A percentile compares a stretch with the other conserved stretches of the same genome.
phyloP scores from a whole-genome alignment of 2,113 vertebrate species.

The Bothrops jararaca region DNA sequence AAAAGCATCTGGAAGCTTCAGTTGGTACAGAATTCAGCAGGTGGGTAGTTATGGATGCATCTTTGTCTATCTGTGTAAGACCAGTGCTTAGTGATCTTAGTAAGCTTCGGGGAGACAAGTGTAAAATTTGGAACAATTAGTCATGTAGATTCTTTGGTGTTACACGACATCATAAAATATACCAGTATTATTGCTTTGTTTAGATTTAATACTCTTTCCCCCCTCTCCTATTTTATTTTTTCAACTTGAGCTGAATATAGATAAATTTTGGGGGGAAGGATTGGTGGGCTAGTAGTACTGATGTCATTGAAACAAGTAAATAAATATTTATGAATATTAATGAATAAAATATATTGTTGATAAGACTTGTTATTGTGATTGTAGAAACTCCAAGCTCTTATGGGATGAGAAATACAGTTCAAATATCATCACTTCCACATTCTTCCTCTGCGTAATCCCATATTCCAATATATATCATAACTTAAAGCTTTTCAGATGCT shows the following conservation, averaged over 20 bases:
- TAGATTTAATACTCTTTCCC: neutral
- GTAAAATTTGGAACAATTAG: neutral
- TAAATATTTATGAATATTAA: neutral
- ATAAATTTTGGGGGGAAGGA: neutral
- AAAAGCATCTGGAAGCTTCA: neutral
- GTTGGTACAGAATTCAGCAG: neutral
- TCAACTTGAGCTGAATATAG: neutral
- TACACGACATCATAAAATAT: neutral
- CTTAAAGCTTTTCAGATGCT: neutral
- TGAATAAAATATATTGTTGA: neutral
- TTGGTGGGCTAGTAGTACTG: neutral
- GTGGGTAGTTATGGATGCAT: neutral
- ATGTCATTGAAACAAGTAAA: neutral
- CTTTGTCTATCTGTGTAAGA: neutral
- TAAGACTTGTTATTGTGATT: neutral
- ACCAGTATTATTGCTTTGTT: neutral
- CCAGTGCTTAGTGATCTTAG: neutral
- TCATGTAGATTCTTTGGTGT: neutral
- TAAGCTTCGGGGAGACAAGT: neutral
- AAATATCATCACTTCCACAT: neutral
- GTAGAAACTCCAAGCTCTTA: neutral
- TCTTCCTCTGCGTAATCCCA: neutral
- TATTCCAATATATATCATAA: neutral
- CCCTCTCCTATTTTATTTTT: neutral
- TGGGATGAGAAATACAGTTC: neutral